phyloP scores from a whole-genome alignment of 2,888 invertebrate species.

The Notodonta ziczac region DNA sequence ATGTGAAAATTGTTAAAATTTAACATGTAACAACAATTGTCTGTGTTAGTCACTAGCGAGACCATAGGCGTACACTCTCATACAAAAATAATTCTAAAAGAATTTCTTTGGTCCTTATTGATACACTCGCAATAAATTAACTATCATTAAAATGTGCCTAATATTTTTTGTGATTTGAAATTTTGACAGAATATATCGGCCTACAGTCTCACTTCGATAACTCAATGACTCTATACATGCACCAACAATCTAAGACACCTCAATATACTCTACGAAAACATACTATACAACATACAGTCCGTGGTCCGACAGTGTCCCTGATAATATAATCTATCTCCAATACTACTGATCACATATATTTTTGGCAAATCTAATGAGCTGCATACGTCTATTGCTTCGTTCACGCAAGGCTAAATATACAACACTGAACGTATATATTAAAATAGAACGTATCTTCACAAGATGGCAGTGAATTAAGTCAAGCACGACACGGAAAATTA shows the following conservation, averaged over 20 bases:
- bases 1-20: slow-evolving; percentile 71
- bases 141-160: background rate
- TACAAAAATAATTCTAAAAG: slow-evolving; percentile 30
- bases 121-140: slow-evolving; percentile 38
- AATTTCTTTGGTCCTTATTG: slow-evolving; percentile 64
- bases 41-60: slow-evolving; percentile 50
- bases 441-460: background rate
- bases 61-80: slow-evolving; percentile 40
- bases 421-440: background rate
- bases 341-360: slow-evolving; percentile 76
- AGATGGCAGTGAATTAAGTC: background rate
- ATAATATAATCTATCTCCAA: slow-evolving; percentile 50
- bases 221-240: slow-evolving; percentile 61
- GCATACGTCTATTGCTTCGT: slow-evolving; percentile 45
- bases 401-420: slow-evolving; percentile 10
- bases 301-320: slow-evolving; percentile 73
- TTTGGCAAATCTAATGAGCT: slow-evolving; percentile 79
- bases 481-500: slow-evolving; percentile 15
- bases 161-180: background rate
- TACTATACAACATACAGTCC: slow-evolving; percentile 74
- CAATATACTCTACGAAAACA: slow-evolving; percentile 74
- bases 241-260: slow-evolving; percentile 81
- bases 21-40: slow-evolving; percentile 73
- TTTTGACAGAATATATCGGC: slow-evolving; percentile 11
- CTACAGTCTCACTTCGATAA: slow-evolving; percentile 49